Evolutionary conservation across 2,113 vertebrate species (phyloP).

Genomic region (Malaclemys terrapin): DNA sequence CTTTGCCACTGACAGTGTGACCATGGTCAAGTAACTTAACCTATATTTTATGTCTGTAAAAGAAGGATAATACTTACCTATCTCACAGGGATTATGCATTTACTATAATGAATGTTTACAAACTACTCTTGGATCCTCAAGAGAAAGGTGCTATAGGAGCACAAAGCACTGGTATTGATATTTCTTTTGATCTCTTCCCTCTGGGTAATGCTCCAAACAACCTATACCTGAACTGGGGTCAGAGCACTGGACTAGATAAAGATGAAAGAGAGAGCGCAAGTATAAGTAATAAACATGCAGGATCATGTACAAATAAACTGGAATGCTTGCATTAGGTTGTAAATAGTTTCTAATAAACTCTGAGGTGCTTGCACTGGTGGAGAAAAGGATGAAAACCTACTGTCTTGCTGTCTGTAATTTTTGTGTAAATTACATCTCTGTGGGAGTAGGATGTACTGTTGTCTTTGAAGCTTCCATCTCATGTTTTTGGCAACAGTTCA

Average conservation of each 20-base stretch:
- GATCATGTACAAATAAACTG: constrained; percentile 13
- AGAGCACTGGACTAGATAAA: not conserved
- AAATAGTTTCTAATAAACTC: not conserved
- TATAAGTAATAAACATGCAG: constrained; percentile 3
- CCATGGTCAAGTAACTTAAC: not conserved
- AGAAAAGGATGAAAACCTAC: not conserved
- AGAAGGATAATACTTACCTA: not conserved
- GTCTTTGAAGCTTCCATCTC: not conserved
- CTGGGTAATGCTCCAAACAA: not conserved
- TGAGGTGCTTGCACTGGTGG: not conserved
- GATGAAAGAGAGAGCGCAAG: not conserved
- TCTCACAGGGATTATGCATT: not conserved
- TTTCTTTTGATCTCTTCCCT: not conserved
- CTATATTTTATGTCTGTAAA: not conserved
- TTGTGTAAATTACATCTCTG: not conserved
- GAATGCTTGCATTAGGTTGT: not conserved
- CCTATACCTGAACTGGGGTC: not conserved
- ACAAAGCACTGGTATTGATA: not conserved
- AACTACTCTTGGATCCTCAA: not conserved
- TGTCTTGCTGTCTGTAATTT: not conserved
- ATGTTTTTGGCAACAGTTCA: constrained; percentile 5
- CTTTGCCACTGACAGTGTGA: not conserved
- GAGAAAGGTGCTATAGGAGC: not conserved
- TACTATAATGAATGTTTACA: not conserved
- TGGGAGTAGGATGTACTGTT: not conserved